Conservation (phyloP, 2,888 invertebrate species). For the Thera obeliscata region DNA sequence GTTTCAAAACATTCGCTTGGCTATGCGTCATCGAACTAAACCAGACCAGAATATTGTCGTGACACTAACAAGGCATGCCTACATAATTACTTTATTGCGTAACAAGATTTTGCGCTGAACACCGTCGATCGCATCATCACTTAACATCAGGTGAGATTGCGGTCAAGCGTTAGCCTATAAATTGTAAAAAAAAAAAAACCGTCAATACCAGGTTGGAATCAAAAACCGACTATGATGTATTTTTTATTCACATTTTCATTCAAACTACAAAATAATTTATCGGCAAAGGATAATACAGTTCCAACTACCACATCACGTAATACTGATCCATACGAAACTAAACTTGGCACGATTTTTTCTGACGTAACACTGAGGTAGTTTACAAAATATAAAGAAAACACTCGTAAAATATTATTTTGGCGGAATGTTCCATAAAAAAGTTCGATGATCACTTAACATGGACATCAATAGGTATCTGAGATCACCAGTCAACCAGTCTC, state of each 20-base stretch:
- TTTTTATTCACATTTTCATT: conserved; percentile 47
- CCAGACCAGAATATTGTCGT: conserved; percentile 21
- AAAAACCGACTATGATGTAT: conserved; percentile 43
- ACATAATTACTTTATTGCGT: background rate
- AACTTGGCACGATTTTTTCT: conserved; percentile 65
- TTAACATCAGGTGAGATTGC: no score
- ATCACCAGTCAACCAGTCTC: conserved; percentile 41
- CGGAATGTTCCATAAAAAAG: conserved; percentile 44
- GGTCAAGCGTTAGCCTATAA: no score
- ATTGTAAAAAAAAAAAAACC: background rate
- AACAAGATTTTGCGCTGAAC: background rate
- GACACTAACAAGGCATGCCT: conserved; percentile 8
- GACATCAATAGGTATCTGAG: conserved; percentile 42
- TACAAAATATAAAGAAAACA: conserved; percentile 40
- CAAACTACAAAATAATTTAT: conserved; percentile 47
- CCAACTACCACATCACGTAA: conserved; percentile 54
- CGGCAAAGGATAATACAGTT: conserved; percentile 38
- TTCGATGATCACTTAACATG: conserved; percentile 25
- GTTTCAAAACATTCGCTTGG: conserved; percentile 46
- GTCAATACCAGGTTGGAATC: conserved; percentile 23
- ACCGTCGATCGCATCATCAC: no score
- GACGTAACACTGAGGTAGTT: conserved; percentile 62
- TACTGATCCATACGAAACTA: conserved; percentile 63
- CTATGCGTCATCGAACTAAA: conserved; percentile 38
- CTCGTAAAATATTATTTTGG: conserved; percentile 28